phyloP scores from a whole-genome alignment of 2,797 vertebrate species.

The Phrynocephalus vlangalii region DNA sequence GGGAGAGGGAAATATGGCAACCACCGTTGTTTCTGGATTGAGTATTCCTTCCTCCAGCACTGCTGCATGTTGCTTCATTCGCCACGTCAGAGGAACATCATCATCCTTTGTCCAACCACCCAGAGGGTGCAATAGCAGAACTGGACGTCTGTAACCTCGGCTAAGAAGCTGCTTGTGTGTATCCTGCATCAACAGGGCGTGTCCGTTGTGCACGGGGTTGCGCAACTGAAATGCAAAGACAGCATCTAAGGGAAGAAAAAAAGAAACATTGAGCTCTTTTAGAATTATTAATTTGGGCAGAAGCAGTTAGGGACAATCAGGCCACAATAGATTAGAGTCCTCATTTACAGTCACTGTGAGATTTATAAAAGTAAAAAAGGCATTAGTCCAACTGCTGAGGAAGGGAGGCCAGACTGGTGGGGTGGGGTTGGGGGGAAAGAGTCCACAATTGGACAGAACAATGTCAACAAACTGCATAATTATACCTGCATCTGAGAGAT shows the following conservation, averaged over 20 bases:
- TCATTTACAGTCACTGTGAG: neutral
- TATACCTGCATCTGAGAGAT: neutral
- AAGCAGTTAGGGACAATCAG: neutral
- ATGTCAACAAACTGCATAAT: neutral
- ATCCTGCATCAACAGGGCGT: slow-evolving; percentile 95
- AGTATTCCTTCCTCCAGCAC: slow-evolving; percentile 93
- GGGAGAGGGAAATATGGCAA: slow-evolving; percentile 97
- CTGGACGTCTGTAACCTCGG: slow-evolving; percentile 91
- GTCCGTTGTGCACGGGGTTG: slow-evolving; percentile 97
- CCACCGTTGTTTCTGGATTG: slow-evolving; percentile 89
- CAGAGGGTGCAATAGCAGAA: slow-evolving; percentile 93
- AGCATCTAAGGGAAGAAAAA: slow-evolving; percentile 82
- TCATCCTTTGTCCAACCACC: slow-evolving; percentile 99
- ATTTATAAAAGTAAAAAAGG: neutral
- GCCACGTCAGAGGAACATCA: slow-evolving; percentile 93
- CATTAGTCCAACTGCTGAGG: neutral
- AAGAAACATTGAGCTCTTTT: neutral
- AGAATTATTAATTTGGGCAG: slow-evolving; percentile 10
- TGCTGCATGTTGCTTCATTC: slow-evolving; percentile 95
- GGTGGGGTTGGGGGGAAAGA: neutral
- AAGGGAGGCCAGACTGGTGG: neutral
- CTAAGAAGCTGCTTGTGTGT: slow-evolving; percentile 91
- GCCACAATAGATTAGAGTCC: neutral
- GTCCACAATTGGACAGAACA: neutral
- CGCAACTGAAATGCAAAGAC: slow-evolving; percentile 97